Evolutionary conservation across 2,113 vertebrate genomes (phyloP).

Genomic region (Anoplopoma fimbria): DNA sequence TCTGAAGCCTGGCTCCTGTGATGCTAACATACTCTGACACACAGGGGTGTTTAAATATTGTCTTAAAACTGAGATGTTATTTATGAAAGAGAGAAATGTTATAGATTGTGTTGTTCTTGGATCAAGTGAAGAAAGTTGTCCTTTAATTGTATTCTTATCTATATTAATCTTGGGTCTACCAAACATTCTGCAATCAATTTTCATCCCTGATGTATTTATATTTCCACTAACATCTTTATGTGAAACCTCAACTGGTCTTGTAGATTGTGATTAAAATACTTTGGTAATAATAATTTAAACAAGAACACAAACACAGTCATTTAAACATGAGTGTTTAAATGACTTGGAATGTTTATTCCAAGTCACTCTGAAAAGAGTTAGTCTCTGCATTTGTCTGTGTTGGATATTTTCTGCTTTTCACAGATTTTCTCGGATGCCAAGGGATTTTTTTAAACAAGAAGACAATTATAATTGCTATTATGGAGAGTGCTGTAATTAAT

Average conservation of each 20-base stretch:
- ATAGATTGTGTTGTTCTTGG: neutral
- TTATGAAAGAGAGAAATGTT: neutral
- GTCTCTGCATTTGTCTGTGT: constrained; percentile 11
- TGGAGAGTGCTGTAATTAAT: constrained; percentile 13
- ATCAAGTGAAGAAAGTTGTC: neutral
- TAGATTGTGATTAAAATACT: neutral
- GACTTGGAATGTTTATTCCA: no score
- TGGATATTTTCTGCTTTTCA: constrained; percentile 11
- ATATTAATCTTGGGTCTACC: neutral
- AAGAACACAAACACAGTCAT: neutral
- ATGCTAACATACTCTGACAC: constrained; percentile 31
- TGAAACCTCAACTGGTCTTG: neutral
- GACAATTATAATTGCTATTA: constrained; percentile 18
- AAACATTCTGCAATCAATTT: neutral
- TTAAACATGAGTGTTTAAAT: no score
- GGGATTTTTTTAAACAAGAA: no score
- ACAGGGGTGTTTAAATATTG: neutral
- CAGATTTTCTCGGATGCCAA: no score
- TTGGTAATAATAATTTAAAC: neutral
- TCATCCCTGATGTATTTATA: neutral
- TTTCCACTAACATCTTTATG: neutral
- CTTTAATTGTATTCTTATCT: neutral
- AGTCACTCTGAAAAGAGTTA: neutral
- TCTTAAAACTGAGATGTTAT: neutral
- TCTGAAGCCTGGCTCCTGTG: constrained; percentile 37